phyloP scores from a whole-genome alignment of 1,140 invertebrate genomes.

The Charaxes varanes region DNA sequence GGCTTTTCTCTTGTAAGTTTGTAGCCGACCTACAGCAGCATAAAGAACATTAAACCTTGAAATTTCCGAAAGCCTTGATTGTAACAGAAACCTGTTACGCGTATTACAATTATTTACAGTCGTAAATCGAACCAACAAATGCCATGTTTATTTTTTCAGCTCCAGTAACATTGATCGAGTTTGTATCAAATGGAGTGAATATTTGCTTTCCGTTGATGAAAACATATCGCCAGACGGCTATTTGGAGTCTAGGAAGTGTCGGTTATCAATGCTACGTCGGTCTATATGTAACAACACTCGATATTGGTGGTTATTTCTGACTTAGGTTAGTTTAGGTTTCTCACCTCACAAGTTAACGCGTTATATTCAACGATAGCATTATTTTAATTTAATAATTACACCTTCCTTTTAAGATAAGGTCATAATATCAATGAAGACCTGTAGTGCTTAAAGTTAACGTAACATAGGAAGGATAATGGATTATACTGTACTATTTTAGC shows the following conservation, averaged over 20 bases:
- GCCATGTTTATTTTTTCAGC: constrained; percentile 43
- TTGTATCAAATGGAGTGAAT: constrained; percentile 25
- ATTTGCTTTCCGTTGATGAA: constrained; percentile 33
- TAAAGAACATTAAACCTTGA: constrained; percentile 25
- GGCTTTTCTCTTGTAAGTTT: not conserved
- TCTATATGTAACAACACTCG: too few relatives aligned
- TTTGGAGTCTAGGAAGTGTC: constrained; percentile 10
- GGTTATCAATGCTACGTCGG: not conserved
- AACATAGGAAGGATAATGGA: too few relatives aligned
- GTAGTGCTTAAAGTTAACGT: too few relatives aligned
- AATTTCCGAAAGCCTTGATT: constrained; percentile 26
- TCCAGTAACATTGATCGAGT: constrained; percentile 43
- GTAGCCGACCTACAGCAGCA: constrained; percentile 5
- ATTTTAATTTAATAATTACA: too few relatives aligned
- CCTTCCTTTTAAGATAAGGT: too few relatives aligned
- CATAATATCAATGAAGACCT: too few relatives aligned
- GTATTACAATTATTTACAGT: constrained; percentile 51
- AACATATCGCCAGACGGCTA: constrained; percentile 24
- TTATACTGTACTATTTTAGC: too few relatives aligned
- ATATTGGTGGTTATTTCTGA: constrained; percentile 4
- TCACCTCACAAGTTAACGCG: too few relatives aligned
- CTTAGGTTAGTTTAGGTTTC: not conserved
- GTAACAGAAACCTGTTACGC: constrained; percentile 27
- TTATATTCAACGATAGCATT: too few relatives aligned
- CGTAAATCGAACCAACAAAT: constrained; percentile 46